Conservation (phyloP, 2,113 vertebrate genomes). For the Balaenoptera acutorostrata region DNA sequence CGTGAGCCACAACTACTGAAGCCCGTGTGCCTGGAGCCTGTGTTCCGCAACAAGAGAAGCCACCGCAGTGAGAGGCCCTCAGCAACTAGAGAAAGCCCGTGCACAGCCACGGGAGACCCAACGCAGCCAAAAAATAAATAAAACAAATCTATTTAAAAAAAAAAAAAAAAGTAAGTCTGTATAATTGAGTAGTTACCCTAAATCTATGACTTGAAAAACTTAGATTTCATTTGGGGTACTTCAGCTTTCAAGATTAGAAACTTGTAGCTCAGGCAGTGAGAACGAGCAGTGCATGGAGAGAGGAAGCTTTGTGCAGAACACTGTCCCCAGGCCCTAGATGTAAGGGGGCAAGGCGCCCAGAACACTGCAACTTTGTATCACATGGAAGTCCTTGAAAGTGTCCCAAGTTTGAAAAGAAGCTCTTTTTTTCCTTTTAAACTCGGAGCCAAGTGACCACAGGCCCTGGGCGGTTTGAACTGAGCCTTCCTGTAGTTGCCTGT, state of each 20-base stretch:
- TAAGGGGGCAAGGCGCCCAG: background rate
- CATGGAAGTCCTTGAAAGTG: slow-evolving; percentile 46
- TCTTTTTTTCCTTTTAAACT: background rate
- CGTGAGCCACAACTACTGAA: too few relatives aligned
- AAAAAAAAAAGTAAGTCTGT: background rate
- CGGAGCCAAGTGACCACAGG: slow-evolving; percentile 33
- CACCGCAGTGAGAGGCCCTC: too few relatives aligned
- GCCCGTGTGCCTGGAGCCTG: too few relatives aligned
- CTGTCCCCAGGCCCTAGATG: background rate
- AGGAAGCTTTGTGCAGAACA: background rate
- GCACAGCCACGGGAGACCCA: too few relatives aligned
- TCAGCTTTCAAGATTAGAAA: background rate
- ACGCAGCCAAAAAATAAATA: too few relatives aligned
- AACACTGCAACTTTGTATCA: background rate
- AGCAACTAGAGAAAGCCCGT: too few relatives aligned
- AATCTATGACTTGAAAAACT: background rate
- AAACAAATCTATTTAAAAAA: too few relatives aligned
- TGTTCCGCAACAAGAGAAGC: too few relatives aligned
- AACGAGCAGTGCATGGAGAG: background rate
- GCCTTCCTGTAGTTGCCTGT: background rate
- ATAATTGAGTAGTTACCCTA: background rate
- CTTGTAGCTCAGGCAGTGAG: background rate
- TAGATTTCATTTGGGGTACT: background rate
- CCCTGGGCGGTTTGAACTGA: slow-evolving; percentile 9
- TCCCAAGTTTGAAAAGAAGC: slow-evolving; percentile 52